A percentile compares a stretch with the other conserved stretches of the same genome.
Conservation (phyloP, 2,888 invertebrate genomes). For the Timema podura region DNA sequence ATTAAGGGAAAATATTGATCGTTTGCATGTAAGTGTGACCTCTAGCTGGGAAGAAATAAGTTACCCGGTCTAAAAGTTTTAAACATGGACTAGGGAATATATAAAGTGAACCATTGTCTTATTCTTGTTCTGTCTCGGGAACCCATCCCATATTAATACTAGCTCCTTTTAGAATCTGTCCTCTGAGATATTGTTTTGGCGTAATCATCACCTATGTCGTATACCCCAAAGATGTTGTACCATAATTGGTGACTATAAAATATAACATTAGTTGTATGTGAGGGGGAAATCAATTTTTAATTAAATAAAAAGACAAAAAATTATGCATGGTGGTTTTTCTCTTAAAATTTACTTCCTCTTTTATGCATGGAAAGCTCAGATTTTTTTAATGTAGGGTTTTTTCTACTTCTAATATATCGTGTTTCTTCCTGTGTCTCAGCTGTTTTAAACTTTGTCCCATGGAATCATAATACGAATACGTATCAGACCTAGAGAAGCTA, state of each 20-base stretch:
- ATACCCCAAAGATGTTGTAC: not conserved
- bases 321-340: conserved; percentile 1
- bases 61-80: no score
- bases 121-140: not conserved
- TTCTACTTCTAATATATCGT: not conserved
- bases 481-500: conserved; percentile 5
- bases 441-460: not conserved
- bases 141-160: not conserved
- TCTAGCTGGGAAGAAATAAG: no score
- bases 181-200: conserved; percentile 1
- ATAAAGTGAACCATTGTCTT: not conserved
- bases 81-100: not conserved
- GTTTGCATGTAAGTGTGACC: not conserved
- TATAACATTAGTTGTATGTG: not conserved
- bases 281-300: not conserved
- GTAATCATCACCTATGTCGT: not conserved
- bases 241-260: not conserved
- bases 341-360: not conserved
- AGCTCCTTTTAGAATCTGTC: not conserved
- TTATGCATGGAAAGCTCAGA: not conserved
- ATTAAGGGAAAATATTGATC: conserved; percentile 5
- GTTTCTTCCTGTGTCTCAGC: conserved; percentile 8
- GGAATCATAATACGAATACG: not conserved
- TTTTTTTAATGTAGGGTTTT: not conserved
- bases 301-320: not conserved